phyloP scores from a whole-genome alignment of 2,888 invertebrate genomes.

The Drosophila anomalata region DNA sequence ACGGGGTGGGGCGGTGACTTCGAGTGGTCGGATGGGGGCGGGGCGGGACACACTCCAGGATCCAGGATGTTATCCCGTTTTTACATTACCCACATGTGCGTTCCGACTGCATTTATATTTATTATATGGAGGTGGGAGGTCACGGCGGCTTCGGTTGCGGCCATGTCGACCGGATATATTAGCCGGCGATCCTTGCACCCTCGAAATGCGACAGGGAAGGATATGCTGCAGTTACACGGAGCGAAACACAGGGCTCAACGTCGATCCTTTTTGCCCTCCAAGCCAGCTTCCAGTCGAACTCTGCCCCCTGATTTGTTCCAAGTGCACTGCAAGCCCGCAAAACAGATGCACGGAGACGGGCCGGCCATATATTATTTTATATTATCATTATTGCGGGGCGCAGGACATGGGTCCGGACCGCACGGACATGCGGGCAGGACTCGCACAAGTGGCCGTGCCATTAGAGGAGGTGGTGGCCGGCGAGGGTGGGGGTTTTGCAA shows the following conservation, averaged over 20 bases:
- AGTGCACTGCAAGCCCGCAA: slow-evolving; percentile 28
- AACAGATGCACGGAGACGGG: slow-evolving; percentile 54
- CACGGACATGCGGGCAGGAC: slow-evolving; percentile 38
- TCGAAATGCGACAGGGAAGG: slow-evolving; percentile 49
- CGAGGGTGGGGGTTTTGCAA: slow-evolving; percentile 52
- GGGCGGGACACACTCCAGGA: slow-evolving; percentile 12
- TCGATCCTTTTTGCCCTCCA: too few relatives aligned
- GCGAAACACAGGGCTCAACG: not conserved
- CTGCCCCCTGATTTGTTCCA: not conserved
- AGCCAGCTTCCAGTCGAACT: too few relatives aligned
- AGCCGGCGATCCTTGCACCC: slow-evolving; percentile 55
- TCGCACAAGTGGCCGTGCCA: slow-evolving; percentile 66
- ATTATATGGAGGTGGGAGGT: slow-evolving; percentile 50
- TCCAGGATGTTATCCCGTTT: slow-evolving; percentile 51
- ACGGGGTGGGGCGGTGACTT: slow-evolving; percentile 15
- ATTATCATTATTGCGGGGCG: slow-evolving; percentile 62
- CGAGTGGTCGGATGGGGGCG: not conserved
- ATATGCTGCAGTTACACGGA: slow-evolving; percentile 16
- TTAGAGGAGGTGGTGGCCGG: slow-evolving; percentile 3
- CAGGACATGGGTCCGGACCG: slow-evolving; percentile 49
- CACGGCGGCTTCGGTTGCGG: slow-evolving; percentile 50
- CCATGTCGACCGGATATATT: slow-evolving; percentile 72
- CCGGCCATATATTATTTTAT: slow-evolving; percentile 74
- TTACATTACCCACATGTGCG: slow-evolving; percentile 72
- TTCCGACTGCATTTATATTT: slow-evolving; percentile 77